Conservation (phyloP, 2,113 vertebrate genomes). For the Apistogramma diplotaenia region DNA sequence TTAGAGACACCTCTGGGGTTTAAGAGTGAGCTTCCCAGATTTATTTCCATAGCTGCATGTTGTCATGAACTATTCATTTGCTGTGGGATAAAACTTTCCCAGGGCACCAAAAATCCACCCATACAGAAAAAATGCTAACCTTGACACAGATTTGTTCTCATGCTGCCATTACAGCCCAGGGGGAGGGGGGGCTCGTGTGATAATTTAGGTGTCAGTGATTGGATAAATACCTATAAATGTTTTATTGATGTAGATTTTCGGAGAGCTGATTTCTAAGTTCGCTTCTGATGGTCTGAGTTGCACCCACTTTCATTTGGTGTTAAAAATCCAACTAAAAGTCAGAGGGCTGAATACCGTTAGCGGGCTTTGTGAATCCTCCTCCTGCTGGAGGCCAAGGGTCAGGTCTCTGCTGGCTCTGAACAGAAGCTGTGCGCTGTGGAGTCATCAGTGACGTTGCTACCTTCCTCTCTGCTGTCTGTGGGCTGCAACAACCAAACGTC, state of each 20-base stretch:
- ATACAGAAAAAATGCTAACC: not conserved
- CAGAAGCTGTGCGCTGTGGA: not conserved
- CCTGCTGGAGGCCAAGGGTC: not conserved
- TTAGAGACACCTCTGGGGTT: too few relatives aligned
- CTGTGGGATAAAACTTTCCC: not conserved
- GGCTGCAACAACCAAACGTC: not conserved
- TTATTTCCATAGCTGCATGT: too few relatives aligned
- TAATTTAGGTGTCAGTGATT: not conserved
- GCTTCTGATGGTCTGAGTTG: not conserved
- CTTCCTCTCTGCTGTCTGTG: not conserved
- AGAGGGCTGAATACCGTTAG: not conserved
- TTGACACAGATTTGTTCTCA: not conserved
- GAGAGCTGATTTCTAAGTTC: not conserved
- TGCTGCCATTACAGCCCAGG: not conserved
- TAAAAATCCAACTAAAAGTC: not conserved
- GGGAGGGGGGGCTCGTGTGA: not conserved
- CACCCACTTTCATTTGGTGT: constrained; percentile 21
- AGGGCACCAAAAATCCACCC: not conserved
- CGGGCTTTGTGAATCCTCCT: not conserved
- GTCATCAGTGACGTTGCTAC: not conserved
- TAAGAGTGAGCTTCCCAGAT: too few relatives aligned
- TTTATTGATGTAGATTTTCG: not conserved
- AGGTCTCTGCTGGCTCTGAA: not conserved
- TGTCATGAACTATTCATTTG: not conserved
- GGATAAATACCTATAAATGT: not conserved